Evolutionary conservation across 2,113 vertebrate genomes (phyloP), one percentile per base, ranked within the genome.

Genomic region (Psettodes erumei): DNA sequence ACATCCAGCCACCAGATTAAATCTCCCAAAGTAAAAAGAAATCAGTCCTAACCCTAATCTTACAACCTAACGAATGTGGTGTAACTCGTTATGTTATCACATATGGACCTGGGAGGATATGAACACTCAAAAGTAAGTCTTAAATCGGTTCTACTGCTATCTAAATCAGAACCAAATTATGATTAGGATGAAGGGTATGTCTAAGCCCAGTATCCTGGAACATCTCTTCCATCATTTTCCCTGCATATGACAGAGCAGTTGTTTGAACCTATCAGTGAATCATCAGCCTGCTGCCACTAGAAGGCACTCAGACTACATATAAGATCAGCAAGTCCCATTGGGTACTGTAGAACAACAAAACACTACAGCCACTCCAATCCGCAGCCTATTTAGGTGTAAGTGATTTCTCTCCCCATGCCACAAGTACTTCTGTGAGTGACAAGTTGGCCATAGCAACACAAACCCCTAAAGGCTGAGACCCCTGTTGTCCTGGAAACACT

Each of bases 401-500:
- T 75, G 64, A 85, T 88, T 73, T 73, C 50, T 66, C 25, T 81
- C 42, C 8, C 71, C 11, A 9, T 60, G 66, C 21, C 54, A 56
- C 47, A 78, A 79, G 79, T 65, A 69, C 64, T 71, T 82, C 61
- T 62, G 23, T 61, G 33, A 50, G 58, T 82, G 75, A 82, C 74
- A 83, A 59, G 76, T 72, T 89, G 43, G 81, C 28, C 33, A 48
- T 55, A 71, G 38, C 37, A 68, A 68, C 47, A 75, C 75, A 69
- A 67, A 73, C 53, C 60, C 64, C 75, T 64, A 71, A 64, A 83
- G 71, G 72, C 50, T 56, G 51, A 70, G 35, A 66, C 66, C 70
- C 70, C 54, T 15, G 73, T 68, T 83, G 77, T 81, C 83, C 33
- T 76, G 72, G 61, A 85, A 84, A 87, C 78, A 51, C 68, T 56